Conservation (phyloP, 1,140 invertebrate genomes). For the Megalopta genalis region DNA sequence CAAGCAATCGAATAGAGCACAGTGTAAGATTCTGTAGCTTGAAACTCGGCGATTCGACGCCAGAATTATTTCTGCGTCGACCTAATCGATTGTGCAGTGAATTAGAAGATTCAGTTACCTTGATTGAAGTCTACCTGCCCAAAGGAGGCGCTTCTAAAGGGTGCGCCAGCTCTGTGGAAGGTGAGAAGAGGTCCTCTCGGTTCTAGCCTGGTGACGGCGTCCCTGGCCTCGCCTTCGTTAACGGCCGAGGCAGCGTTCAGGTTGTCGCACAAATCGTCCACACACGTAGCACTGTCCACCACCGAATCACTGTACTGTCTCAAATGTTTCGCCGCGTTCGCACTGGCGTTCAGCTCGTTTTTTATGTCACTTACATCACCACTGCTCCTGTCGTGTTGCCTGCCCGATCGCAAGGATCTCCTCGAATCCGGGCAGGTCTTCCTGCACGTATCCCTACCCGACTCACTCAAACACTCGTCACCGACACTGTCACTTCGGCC, state of each 20-base stretch:
- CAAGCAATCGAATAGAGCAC: no score
- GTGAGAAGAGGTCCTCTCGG: slow-evolving; percentile 74
- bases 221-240: slow-evolving; percentile 68
- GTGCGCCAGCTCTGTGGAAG: slow-evolving; percentile 69
- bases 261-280: slow-evolving; percentile 62
- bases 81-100: no score
- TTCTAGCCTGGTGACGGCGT: slow-evolving; percentile 72
- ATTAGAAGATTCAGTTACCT: slow-evolving; percentile 54
- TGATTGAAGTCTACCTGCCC: slow-evolving; percentile 88
- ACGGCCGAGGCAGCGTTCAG: slow-evolving; percentile 66
- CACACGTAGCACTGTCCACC: slow-evolving; percentile 68
- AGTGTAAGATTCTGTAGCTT: no score
- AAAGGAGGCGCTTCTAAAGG: slow-evolving; percentile 90
- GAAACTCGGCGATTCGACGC: no score
- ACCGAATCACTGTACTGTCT: slow-evolving; percentile 75
- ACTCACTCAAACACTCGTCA: slow-evolving; percentile 68
- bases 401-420: slow-evolving; percentile 48
- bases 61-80: no score
- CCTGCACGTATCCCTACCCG: slow-evolving; percentile 44
- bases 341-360: slow-evolving; percentile 50
- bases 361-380: slow-evolving; percentile 63
- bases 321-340: slow-evolving; percentile 60
- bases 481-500: slow-evolving; percentile 71
- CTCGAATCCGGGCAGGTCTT: slow-evolving; percentile 51
- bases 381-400: slow-evolving; percentile 60